Evolutionary conservation across 2,113 vertebrate species (phyloP).

Genomic region (Odocoileus hemionus): DNA sequence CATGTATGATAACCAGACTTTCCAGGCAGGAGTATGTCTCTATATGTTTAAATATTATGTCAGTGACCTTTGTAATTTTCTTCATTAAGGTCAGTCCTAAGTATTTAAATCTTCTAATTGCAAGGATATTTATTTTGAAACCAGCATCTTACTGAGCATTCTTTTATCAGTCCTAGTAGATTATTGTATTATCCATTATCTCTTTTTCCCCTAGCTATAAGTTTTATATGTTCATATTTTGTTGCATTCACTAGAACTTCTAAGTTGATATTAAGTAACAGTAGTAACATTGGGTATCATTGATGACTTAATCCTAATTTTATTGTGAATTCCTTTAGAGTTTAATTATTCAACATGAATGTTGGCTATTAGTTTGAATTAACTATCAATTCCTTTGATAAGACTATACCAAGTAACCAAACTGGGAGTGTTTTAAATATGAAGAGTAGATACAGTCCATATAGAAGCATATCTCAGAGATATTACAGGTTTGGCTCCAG

Average conservation of each 20-base stretch:
- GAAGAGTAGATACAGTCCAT: background rate
- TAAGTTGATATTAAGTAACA: background rate
- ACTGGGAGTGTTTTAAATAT: background rate
- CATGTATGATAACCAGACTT: background rate
- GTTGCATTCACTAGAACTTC: background rate
- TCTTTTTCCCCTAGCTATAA: background rate
- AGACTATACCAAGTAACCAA: background rate
- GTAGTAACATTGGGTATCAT: background rate
- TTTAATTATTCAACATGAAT: background rate
- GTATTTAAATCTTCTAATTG: background rate
- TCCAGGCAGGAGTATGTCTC: background rate
- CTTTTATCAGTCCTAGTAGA: background rate
- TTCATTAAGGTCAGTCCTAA: background rate
- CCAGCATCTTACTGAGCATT: background rate
- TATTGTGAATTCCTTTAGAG: background rate
- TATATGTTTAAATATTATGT: background rate
- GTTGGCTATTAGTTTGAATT: background rate
- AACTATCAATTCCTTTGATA: background rate
- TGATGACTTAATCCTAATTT: background rate
- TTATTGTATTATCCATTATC: background rate
- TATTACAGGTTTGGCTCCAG: background rate
- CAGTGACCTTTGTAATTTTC: background rate
- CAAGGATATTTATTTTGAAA: background rate
- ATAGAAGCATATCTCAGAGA: background rate
- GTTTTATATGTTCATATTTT: background rate